Percentiles rank a stretch among this genome's conserved stretches.
phyloP scores from a whole-genome alignment of 2,888 invertebrate species.

The Patella pellucida region DNA sequence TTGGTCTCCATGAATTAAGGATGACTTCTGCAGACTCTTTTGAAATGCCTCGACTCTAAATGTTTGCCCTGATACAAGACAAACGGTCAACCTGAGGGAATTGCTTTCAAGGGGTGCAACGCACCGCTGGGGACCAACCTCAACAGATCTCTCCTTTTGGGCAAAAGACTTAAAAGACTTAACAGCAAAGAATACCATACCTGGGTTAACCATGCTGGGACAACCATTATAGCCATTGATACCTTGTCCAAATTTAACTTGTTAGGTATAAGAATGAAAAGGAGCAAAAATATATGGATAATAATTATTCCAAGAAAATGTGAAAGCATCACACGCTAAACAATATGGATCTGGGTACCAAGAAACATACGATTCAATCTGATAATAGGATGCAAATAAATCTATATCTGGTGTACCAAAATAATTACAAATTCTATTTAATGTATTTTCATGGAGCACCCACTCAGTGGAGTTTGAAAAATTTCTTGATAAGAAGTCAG shows the following conservation, averaged over 20 bases:
- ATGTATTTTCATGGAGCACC: slow-evolving; percentile 28
- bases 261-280: slow-evolving; percentile 23
- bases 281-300: slow-evolving; percentile 34
- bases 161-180: slow-evolving; percentile 6
- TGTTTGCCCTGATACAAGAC: slow-evolving; percentile 8
- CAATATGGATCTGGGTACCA: slow-evolving; percentile 31
- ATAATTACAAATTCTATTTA: slow-evolving; percentile 22
- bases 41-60: background rate
- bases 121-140: background rate
- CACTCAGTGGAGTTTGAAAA: slow-evolving; percentile 32
- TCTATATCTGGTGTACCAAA: slow-evolving; percentile 30
- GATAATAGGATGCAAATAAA: slow-evolving; percentile 32
- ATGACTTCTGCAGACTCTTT: slow-evolving; percentile 8
- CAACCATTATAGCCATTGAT: slow-evolving; percentile 24
- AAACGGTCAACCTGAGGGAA: slow-evolving; percentile 8
- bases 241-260: slow-evolving; percentile 26
- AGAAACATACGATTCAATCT: slow-evolving; percentile 26
- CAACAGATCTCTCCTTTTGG: background rate
- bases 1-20: background rate
- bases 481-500: slow-evolving; percentile 29
- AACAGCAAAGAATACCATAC: slow-evolving; percentile 33
- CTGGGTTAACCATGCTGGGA: slow-evolving; percentile 32
- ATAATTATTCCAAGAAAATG: slow-evolving; percentile 28
- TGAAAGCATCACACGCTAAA: slow-evolving; percentile 25
- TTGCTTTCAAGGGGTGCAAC: background rate